Evolutionary conservation across 92 coral and sea anemone species (phyloP).

Genomic region (Parazoanthus darwini): DNA sequence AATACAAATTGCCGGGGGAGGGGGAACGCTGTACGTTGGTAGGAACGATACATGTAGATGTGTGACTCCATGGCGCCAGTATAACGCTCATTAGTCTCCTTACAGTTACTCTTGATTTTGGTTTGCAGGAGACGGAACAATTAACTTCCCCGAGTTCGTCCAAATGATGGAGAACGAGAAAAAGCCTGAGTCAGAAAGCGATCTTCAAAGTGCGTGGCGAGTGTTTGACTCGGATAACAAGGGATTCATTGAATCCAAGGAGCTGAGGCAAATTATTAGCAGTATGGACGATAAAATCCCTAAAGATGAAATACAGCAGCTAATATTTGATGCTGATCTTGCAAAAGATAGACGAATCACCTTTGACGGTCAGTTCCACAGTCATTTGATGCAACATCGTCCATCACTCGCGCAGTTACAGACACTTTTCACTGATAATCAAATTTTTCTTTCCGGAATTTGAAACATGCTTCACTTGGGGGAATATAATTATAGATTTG

Average conservation of each 20-base stretch:
- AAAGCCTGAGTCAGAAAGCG: slow-evolving; percentile 65
- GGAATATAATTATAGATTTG: background rate
- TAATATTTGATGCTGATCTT: slow-evolving; percentile 55
- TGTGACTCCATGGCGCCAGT: background rate
- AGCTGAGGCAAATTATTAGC: slow-evolving; percentile 58
- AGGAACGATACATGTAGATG: too few relatives aligned
- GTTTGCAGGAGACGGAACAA: slow-evolving; percentile 61
- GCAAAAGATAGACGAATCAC: slow-evolving; percentile 59
- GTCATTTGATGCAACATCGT: background rate
- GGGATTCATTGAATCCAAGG: slow-evolving; percentile 73
- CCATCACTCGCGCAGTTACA: background rate
- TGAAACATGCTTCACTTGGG: background rate
- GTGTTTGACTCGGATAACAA: slow-evolving; percentile 79
- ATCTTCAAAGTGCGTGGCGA: slow-evolving; percentile 61
- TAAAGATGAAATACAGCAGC: slow-evolving; percentile 54
- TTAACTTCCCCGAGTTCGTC: slow-evolving; percentile 64
- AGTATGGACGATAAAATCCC: slow-evolving; percentile 56
- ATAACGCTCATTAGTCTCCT: too few relatives aligned
- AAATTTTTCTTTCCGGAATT: slow-evolving; percentile 38
- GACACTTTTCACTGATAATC: too few relatives aligned
- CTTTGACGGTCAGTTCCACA: slow-evolving; percentile 59
- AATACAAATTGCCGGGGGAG: too few relatives aligned
- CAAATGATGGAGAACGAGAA: slow-evolving; percentile 72
- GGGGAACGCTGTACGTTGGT: too few relatives aligned
- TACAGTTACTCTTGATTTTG: background rate